These are phyloP conservation scores for Temnothorax ravouxi DNA, from an alignment of 2,888 invertebrate genomes.

Conservation along the genomic window DNA sequence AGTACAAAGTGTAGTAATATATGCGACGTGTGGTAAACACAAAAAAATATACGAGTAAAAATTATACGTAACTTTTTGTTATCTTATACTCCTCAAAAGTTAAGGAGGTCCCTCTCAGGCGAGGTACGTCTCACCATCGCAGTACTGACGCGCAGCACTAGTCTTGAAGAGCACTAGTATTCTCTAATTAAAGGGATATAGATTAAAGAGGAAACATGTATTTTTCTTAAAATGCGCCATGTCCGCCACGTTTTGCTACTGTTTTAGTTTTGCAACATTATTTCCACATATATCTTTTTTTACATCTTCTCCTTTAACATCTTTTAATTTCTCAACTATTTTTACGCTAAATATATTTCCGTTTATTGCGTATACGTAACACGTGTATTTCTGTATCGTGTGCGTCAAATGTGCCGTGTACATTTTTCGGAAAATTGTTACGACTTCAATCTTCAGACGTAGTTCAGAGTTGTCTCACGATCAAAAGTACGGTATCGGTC, in stretches of 20 bases:
- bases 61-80: neutral
- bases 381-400: too few species aligned
- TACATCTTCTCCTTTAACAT: neutral
- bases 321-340: neutral
- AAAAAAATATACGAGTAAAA: neutral
- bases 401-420: neutral
- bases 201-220: too few species aligned
- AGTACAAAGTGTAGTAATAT: constrained; percentile 3
- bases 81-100: too few species aligned
- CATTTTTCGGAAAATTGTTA: neutral
- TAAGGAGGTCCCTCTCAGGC: too few species aligned
- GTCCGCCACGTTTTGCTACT: too few species aligned
- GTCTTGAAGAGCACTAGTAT: too few species aligned
- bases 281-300: neutral
- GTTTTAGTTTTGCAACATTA: neutral
- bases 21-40: constrained; percentile 4
- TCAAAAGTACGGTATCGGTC: neutral
- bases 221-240: too few species aligned
- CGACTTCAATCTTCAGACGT: neutral
- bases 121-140: too few species aligned
- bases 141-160: too few species aligned
- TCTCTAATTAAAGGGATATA: too few species aligned
- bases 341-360: neutral
- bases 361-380: neutral
- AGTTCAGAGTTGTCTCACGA: neutral